Conservation (phyloP, 2,113 vertebrate species). For the Myiopsitta monachus region DNA sequence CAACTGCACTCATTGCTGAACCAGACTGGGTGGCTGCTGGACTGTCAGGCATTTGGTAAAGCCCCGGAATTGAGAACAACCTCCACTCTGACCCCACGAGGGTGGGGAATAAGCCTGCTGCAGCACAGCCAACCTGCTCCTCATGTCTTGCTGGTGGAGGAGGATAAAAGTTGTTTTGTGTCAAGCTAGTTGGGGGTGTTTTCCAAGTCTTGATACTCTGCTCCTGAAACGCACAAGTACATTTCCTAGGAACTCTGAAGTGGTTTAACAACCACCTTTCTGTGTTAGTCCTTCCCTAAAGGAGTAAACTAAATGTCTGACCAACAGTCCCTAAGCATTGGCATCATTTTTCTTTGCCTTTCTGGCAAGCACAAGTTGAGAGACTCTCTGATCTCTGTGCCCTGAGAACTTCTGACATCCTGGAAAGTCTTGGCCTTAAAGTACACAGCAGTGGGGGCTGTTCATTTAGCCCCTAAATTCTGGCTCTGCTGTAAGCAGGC, state of each 20-base stretch:
- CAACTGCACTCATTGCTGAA: background rate
- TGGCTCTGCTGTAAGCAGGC: background rate
- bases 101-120: background rate
- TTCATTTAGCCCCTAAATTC: background rate
- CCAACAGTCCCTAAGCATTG: background rate
- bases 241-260: background rate
- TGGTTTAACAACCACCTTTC: background rate
- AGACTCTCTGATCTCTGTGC: background rate
- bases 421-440: background rate
- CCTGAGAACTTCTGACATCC: background rate
- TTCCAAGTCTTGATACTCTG: background rate
- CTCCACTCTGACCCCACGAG: background rate
- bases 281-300: background rate
- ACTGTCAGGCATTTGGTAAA: background rate
- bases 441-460: no score
- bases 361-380: rapidly evolving
- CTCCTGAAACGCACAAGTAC: background rate
- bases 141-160: background rate
- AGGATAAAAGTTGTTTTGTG: background rate
- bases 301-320: background rate
- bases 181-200: background rate
- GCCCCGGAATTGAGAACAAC: background rate
- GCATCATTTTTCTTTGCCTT: background rate
- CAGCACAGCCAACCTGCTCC: background rate
- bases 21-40: background rate